Base-by-base conservation (phyloP, 2,888 invertebrate species). In the Ormyrus labotus region DNA sequence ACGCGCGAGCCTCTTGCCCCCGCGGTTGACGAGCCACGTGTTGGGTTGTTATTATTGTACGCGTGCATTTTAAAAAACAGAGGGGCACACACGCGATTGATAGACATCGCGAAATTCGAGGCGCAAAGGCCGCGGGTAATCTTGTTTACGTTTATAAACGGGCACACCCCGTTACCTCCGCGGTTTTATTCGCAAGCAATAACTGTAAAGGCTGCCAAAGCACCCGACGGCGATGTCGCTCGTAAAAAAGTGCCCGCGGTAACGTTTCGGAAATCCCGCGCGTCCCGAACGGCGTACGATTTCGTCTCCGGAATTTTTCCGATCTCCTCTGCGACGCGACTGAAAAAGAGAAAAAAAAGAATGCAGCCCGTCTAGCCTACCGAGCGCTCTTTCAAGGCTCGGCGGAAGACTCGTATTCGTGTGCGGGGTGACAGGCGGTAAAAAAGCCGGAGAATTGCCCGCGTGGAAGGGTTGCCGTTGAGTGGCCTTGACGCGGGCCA, bases 401-500 rank as follows among this genome's bases (percentile, higher is more conserved):
- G 34, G 34, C 34, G 34, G 3, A 34, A 34, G 34, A 34, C 34
- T 34, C 34, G 34, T 3, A 34, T 34, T 34, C 34, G 34, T 3
- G 34, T 3, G 34, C 34, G 2, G 79, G 80, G 76, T 81, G 81
- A 83, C 83, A 80, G 75, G 70, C 76, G 73, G 81, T 82, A 82
- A 83, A 81, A 83, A 81, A 81, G 76, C 53, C 19, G 53, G 60
- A 58, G 68, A 69, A 34, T 34, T 53, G 61, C 13, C 47, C 48
- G 34, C 48, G 19, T 57, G 73, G 83, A 83, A 83, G 83, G 83
- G 83, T 83, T 83, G 81, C 69, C 79, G 71, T 58, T 8, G 80
- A 58, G 75, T 83, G 80, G 83, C 83, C 83, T 83, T 83, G 83
- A 71, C 80, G 61, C 61, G 68, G 80, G 79, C 83, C 81, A 80